phyloP scores from a whole-genome alignment of 2,888 invertebrate species.

The Drosophila nigricruria region DNA sequence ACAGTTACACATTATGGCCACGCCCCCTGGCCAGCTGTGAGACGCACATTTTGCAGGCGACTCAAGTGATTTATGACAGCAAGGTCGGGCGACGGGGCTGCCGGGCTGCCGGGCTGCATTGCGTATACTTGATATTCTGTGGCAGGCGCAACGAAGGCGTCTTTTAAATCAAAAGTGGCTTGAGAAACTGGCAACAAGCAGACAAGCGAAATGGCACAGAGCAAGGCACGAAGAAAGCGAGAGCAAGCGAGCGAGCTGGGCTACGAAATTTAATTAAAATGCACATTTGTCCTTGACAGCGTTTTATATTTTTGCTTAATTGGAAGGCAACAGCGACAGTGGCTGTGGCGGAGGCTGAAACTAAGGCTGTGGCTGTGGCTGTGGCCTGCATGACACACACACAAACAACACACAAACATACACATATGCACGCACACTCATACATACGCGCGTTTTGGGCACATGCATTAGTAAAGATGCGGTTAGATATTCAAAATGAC shows the following conservation, averaged over 20 bases:
- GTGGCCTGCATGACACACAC: conserved; percentile 40
- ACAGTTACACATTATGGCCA: conserved; percentile 64
- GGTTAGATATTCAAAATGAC: conserved; percentile 55
- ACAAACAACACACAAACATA: conserved; percentile 4
- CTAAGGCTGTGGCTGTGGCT: conserved; percentile 3
- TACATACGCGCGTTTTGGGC: neutral
- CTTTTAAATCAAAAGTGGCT: conserved; percentile 55
- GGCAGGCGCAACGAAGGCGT: conserved; percentile 40
- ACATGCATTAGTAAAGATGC: conserved; percentile 49
- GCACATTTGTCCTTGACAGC: conserved; percentile 80
- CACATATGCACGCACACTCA: neutral
- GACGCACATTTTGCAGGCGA: conserved; percentile 50
- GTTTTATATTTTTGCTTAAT: conserved; percentile 75
- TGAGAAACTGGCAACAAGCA: conserved; percentile 48
- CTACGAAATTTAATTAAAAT: conserved; percentile 76
- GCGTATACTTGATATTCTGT: conserved; percentile 67
- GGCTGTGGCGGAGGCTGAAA: conserved; percentile 19
- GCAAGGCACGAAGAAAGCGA: conserved; percentile 6
- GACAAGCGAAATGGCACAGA: conserved; percentile 31
- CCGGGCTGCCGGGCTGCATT: conserved; percentile 36
- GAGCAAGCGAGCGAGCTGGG: conserved; percentile 21
- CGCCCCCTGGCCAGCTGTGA: conserved; percentile 22
- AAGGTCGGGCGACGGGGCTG: neutral
- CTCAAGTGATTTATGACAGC: conserved; percentile 74
- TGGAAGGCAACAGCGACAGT: conserved; percentile 57